A percentile compares a stretch with the other conserved stretches of the same genome.
phyloP scores from a whole-genome alignment of 2,888 invertebrate genomes.

The Julus scanicus region DNA sequence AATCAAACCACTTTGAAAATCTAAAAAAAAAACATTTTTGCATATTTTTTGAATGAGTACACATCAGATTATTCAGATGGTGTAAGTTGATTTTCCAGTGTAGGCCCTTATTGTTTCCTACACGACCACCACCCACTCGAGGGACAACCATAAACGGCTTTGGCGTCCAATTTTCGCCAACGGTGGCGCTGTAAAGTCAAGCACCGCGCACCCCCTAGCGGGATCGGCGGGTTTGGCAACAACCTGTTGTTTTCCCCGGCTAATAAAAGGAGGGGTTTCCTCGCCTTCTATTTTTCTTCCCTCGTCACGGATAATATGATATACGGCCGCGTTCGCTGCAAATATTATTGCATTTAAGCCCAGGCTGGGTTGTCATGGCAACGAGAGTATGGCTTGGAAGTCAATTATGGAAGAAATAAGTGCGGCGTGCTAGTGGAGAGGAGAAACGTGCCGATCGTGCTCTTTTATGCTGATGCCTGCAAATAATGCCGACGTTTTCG shows the following conservation, averaged over 20 bases:
- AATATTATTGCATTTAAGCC: conserved; percentile 36
- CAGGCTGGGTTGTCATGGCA: conserved; percentile 7
- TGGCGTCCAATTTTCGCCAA: no score
- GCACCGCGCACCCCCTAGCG: no score
- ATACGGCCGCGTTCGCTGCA: conserved; percentile 1
- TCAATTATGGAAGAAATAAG: conserved; percentile 37
- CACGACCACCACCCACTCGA: no score
- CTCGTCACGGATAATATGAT: conserved; percentile 12
- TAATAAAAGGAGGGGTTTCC: not conserved
- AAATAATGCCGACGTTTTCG: conserved; percentile 12
- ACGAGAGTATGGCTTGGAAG: not conserved
- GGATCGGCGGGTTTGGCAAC: not conserved
- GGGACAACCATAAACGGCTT: no score
- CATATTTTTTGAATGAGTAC: no score
- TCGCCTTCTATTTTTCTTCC: not conserved
- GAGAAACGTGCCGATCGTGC: conserved; percentile 35
- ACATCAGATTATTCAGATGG: no score
- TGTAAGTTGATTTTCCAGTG: no score
- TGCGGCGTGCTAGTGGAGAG: not conserved
- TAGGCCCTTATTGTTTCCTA: no score
- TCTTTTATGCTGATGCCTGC: conserved; percentile 39
- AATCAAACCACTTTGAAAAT: no score
- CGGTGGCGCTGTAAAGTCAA: no score
- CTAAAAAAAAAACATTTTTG: no score
- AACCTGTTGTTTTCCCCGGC: conserved; percentile 4